phyloP scores from a whole-genome alignment of 1,140 invertebrate species.

The Asbolus verrucosus region DNA sequence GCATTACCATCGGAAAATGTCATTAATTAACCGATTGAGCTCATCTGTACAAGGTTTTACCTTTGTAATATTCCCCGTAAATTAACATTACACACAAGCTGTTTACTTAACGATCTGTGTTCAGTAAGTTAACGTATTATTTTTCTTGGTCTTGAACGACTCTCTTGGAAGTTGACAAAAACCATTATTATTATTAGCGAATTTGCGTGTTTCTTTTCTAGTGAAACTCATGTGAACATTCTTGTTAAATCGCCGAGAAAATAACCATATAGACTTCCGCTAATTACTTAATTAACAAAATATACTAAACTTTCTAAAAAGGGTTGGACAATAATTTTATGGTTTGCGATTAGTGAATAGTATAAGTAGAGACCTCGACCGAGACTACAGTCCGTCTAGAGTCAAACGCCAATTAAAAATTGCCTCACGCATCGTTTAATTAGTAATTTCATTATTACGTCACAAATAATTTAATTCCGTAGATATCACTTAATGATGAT shows the following conservation, averaged over 20 bases:
- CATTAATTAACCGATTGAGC: constrained; percentile 9
- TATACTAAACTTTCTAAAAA: constrained; percentile 24
- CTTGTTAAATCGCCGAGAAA: constrained; percentile 14
- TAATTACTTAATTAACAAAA: constrained; percentile 36
- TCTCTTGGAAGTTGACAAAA: constrained; percentile 13
- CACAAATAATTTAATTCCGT: neutral
- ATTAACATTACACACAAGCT: neutral
- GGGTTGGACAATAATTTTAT: no score
- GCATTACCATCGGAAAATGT: constrained; percentile 1
- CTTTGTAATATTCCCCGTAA: neutral
- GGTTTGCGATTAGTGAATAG: no score
- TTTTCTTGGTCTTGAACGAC: neutral
- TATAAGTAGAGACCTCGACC: no score
- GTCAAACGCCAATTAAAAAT: constrained; percentile 31
- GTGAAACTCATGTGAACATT: constrained; percentile 43
- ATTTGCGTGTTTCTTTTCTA: constrained; percentile 21
- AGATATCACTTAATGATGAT: no score
- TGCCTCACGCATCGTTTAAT: constrained; percentile 4
- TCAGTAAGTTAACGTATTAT: no score
- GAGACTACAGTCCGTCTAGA: neutral
- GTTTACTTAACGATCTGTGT: constrained; percentile 6
- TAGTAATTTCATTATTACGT: constrained; percentile 22
- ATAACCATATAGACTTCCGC: constrained; percentile 18
- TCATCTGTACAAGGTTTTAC: constrained; percentile 13
- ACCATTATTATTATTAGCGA: constrained; percentile 10